phyloP scores from a whole-genome alignment of 2,797 vertebrate genomes.

The Gadopsis bispinosus region DNA sequence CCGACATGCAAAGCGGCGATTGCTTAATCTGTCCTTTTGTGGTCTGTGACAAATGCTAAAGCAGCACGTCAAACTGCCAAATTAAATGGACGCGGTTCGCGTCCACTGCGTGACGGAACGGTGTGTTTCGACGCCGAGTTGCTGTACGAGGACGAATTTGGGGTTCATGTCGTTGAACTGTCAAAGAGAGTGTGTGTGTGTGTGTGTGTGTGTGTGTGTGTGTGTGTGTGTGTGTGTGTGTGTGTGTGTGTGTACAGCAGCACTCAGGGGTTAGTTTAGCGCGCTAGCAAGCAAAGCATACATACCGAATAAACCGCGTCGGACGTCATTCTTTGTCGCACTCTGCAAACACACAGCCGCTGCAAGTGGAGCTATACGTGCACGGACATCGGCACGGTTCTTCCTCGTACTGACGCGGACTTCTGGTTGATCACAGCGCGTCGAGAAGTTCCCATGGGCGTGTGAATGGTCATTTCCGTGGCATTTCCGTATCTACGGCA shows the following conservation, averaged over 20 bases:
- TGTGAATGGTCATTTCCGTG: conserved; percentile 16
- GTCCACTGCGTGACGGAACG: rapidly evolving
- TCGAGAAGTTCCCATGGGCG: conserved; percentile 73
- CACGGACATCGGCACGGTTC: background rate
- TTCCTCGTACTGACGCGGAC: background rate
- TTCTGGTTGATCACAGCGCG: background rate
- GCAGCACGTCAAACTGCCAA: too few species aligned
- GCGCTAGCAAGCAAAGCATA: background rate
- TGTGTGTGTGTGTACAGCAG: background rate
- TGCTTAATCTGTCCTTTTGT: background rate
- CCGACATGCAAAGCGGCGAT: background rate
- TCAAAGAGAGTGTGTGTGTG: too few species aligned
- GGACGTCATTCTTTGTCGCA: conserved; percentile 74
- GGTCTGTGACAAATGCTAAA: background rate
- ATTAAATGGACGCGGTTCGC: background rate
- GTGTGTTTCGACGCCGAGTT: too few species aligned
- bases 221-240: too few species aligned
- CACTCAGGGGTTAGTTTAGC: conserved; percentile 50
- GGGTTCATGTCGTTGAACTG: too few species aligned
- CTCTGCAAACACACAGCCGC: conserved; percentile 12
- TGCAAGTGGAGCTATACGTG: conserved; percentile 1
- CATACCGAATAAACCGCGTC: conserved; percentile 79
- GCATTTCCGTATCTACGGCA: conserved; percentile 73
- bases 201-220: too few species aligned
- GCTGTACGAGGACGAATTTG: too few species aligned